Evolutionary conservation across 2,113 vertebrate genomes (phyloP), one percentile per base, ranked within the genome.

Genomic region (Cyprinodon brontotheroides): DNA sequence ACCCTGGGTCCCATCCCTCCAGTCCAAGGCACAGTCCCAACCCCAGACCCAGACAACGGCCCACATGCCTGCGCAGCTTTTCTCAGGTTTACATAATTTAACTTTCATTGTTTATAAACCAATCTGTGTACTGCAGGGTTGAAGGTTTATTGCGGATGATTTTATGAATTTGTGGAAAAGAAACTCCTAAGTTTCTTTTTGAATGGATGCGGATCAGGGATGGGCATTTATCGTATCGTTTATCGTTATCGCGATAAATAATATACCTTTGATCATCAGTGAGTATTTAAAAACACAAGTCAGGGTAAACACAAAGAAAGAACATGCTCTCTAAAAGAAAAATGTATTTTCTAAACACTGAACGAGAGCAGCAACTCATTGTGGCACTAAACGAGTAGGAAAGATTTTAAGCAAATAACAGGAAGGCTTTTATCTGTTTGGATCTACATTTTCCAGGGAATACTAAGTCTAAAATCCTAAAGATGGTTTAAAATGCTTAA

Each of bases 1-100:
- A 7, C 61, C 61, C 70, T 73, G 75, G 13, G 53, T 20, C 80
- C 3, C 74, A 79, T 57, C 45, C 11, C 68, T 80, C 76, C 72
- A 90, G 88, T 68, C 89, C 88, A 62, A 77, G 70, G 17, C 80
- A 85, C 65, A 92, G 90, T 47, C 90, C 75, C 40, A 74, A 50
- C 1, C 43, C 61, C 47, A 85, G 81, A 41, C 12, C 63, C 50
- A 85, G 76, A 61, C 41, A 20, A 0, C 73, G 12, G 12, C 78
- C 80, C 5, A 0, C 78, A 4, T 89, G 71, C 61, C 74, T 85
- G 77, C 89, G 92, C 62, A 77, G 48, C 78, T 79, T 73, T 82
- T 93, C 92, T 36, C 92, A 93, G 89, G 92, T 92, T 29, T 29
- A 29, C 29, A 29, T 29, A 29, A 29, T 29, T 29, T 9, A 57